phyloP scores from a whole-genome alignment of 2,888 invertebrate genomes.

The Anoplius nigerrimus region DNA sequence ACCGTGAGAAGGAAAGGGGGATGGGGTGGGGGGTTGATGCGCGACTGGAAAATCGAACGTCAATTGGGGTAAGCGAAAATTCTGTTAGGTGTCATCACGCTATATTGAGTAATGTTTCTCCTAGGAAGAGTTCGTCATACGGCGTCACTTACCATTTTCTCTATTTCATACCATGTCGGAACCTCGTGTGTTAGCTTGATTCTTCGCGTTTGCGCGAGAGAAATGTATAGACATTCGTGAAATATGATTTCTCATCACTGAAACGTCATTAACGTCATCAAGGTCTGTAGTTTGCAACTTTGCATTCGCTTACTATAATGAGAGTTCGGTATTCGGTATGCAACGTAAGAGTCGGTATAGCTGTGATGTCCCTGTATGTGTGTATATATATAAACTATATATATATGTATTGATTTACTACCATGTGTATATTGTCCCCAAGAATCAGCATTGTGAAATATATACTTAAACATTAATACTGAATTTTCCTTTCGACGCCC shows the following conservation, averaged over 20 bases:
- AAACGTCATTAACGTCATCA: no score
- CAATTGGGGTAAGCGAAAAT: slow-evolving; percentile 8
- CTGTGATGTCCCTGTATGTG: slow-evolving; percentile 18
- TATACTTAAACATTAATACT: slow-evolving; percentile 1
- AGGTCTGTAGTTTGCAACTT: no score
- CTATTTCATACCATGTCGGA: background rate
- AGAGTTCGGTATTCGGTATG: no score
- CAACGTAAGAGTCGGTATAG: background rate
- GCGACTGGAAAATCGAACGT: slow-evolving; percentile 11
- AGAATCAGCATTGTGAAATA: slow-evolving; percentile 27
- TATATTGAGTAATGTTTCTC: slow-evolving; percentile 1
- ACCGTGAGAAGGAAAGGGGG: background rate
- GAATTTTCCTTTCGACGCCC: background rate
- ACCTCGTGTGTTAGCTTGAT: background rate
- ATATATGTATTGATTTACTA: slow-evolving; percentile 12
- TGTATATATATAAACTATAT: background rate
- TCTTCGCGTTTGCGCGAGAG: background rate
- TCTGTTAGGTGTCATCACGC: slow-evolving; percentile 15
- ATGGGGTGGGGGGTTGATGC: slow-evolving; percentile 13
- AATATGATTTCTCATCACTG: slow-evolving; percentile 1
- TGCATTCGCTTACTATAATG: no score
- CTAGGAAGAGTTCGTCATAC: no score
- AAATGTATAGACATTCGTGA: background rate
- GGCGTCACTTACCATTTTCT: no score
- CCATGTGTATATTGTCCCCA: slow-evolving; percentile 21